Conservation (phyloP, 1,140 invertebrate species). For the Drosophila aff. region DNA sequence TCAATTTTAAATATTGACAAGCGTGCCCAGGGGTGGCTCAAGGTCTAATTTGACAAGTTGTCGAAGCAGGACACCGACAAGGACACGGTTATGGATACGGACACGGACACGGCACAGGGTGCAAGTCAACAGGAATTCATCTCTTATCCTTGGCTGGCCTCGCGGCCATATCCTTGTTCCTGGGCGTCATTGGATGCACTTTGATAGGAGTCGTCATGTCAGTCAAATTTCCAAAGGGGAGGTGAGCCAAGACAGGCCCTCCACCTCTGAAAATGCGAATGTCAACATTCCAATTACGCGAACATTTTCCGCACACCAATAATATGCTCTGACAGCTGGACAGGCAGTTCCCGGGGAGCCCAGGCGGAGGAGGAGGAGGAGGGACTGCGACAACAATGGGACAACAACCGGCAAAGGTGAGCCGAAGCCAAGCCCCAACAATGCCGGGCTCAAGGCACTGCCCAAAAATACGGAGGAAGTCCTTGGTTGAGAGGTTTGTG, state of each 20-base stretch:
- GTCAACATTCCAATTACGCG: constrained; percentile 85
- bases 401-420: constrained; percentile 68
- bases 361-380: neutral
- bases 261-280: constrained; percentile 71
- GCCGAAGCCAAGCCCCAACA: constrained; percentile 66
- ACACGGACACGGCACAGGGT: constrained; percentile 34
- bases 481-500: too few species aligned
- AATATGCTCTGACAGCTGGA: constrained; percentile 78
- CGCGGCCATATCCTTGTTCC: constrained; percentile 38
- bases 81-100: neutral
- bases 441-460: constrained; percentile 44
- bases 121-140: constrained; percentile 61
- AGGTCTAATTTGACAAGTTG: constrained; percentile 80
- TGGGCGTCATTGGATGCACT: constrained; percentile 68
- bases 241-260: constrained; percentile 1
- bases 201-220: constrained; percentile 53
- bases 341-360: constrained; percentile 21
- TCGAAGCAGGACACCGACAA: constrained; percentile 57
- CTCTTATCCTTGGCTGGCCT: constrained; percentile 38
- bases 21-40: constrained; percentile 33
- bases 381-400: constrained; percentile 61
- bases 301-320: constrained; percentile 84
- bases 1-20: constrained; percentile 84
- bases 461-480: neutral
- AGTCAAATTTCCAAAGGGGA: constrained; percentile 19